Base-by-base conservation (phyloP, 2,797 vertebrate species). In the Danio jaintianensis region DNA sequence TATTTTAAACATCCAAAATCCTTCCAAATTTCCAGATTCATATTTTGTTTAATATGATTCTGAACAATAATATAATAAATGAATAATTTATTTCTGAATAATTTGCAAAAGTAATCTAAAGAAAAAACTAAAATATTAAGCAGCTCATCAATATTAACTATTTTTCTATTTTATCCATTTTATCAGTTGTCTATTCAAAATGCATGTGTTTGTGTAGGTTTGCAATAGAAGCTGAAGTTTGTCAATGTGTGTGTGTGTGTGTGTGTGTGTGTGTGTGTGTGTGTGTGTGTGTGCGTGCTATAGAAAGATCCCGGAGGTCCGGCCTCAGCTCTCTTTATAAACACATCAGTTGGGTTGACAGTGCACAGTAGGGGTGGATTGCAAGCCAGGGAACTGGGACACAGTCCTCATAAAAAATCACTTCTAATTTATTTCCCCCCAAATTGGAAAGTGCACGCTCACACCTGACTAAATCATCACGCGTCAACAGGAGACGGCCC, bases 401-500 rank as follows among this genome's bases (percentile, higher is more conserved):
- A 89, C 88, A 91, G 88, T 88, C 83, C 92, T 93, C 92, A 91
- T 94, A 98, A 98, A 98, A 98, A 98, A 98, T 97, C 95, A 96
- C 96, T 96, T 95, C 94, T 96, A 97, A 98, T 99, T 98, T 99
- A 98, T 98, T 97, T 94, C 91, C 95, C 94, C 94, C 94, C 95
- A 98, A 99, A 99, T 98, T 98, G 96, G 96, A 98, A 97, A 98
- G 96, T 98, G 98, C 97, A 98, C 96, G 96, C 98, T 98, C 97
- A 98, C 98, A 99, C 97, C 97, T 99, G 98, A 99, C 98, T 99
- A 99, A 98, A 99, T 99, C 98, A 99, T 99, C 97, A 99, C 92
- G 89, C 93, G 96, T 97, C 98, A 97, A 97, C 93, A 89, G 94
- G 96, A 98, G 96, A 96, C 93, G 76, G 83, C 96, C 97, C 98